Evolutionary conservation across 1,140 invertebrate genomes (phyloP).

Genomic region (Geopemphigus sp.): DNA sequence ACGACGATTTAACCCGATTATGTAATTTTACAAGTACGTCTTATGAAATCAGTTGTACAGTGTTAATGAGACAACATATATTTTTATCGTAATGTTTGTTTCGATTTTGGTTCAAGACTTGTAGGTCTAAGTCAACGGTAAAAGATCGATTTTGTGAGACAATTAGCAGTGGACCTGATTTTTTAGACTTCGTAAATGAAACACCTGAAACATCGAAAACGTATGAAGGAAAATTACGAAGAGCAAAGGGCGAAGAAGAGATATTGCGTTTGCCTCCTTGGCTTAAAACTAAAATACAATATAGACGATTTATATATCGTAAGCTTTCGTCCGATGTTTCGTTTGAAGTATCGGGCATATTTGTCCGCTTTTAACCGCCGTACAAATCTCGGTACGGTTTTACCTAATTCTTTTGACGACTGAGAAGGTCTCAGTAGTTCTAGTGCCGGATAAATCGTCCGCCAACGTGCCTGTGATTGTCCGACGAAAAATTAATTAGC

Average conservation of each 20-base stretch:
- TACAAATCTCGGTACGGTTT: too few species aligned
- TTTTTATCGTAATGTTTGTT: background rate
- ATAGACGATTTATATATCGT: too few species aligned
- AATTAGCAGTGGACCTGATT: conserved; percentile 62
- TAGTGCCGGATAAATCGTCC: too few species aligned
- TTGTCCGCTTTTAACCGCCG: too few species aligned
- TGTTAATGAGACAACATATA: background rate
- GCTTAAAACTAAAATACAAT: conserved; percentile 95
- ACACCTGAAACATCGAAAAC: conserved; percentile 56
- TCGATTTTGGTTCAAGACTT: background rate
- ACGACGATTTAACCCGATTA: conserved; percentile 17
- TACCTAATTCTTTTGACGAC: too few species aligned
- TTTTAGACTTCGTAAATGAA: conserved; percentile 62
- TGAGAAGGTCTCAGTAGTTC: too few species aligned
- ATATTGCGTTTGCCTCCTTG: conserved; percentile 90
- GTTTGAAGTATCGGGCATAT: too few species aligned
- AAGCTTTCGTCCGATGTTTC: too few species aligned
- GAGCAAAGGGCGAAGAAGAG: conserved; percentile 76
- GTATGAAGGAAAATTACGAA: conserved; percentile 80
- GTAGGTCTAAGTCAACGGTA: conserved; percentile 46
- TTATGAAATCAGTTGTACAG: background rate
- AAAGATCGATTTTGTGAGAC: conserved; percentile 58
- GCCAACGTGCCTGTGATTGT: too few species aligned
- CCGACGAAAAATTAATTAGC: too few species aligned
- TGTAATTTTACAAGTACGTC: conserved; percentile 1